Evolutionary conservation across 1,140 invertebrate species (phyloP).

Genomic region (Aphaenogaster floridana): DNA sequence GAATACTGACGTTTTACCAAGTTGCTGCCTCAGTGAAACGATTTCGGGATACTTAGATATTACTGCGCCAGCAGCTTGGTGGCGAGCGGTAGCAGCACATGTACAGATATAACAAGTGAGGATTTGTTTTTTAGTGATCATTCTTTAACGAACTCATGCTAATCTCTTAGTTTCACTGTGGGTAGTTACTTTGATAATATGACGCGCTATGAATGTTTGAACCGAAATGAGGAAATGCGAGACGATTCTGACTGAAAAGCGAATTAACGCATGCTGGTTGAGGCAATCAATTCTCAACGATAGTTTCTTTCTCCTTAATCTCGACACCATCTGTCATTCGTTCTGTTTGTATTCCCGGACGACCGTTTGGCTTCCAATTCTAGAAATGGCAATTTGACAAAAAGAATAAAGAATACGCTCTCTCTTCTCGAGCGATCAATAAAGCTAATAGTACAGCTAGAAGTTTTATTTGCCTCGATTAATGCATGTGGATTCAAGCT

Average conservation of each 20-base stretch:
- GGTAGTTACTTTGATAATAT: slow-evolving; percentile 73
- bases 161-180: slow-evolving; percentile 71
- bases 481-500: slow-evolving; percentile 71
- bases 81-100: slow-evolving; percentile 75
- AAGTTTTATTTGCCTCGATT: slow-evolving; percentile 76
- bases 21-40: slow-evolving; percentile 77
- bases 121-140: slow-evolving; percentile 73
- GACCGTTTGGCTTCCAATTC: slow-evolving; percentile 61
- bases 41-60: slow-evolving; percentile 77
- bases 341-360: slow-evolving; percentile 15
- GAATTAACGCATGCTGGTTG: slow-evolving; percentile 73
- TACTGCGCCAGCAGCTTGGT: slow-evolving; percentile 77
- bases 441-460: slow-evolving; percentile 62
- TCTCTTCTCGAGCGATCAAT: slow-evolving; percentile 30
- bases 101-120: slow-evolving; percentile 80
- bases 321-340: slow-evolving; percentile 36
- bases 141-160: slow-evolving; percentile 72
- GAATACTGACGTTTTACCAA: slow-evolving; percentile 68
- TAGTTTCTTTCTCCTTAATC: slow-evolving; percentile 53
- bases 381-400: slow-evolving; percentile 37
- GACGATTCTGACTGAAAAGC: slow-evolving; percentile 70
- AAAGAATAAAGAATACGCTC: slow-evolving; percentile 19
- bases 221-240: slow-evolving; percentile 55
- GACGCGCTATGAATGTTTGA: slow-evolving; percentile 64
- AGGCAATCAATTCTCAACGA: slow-evolving; percentile 69